These are phyloP conservation scores for Eueremaeus valkanovi DNA, from an alignment of 2,888 invertebrate species.

Conservation along the genomic window DNA sequence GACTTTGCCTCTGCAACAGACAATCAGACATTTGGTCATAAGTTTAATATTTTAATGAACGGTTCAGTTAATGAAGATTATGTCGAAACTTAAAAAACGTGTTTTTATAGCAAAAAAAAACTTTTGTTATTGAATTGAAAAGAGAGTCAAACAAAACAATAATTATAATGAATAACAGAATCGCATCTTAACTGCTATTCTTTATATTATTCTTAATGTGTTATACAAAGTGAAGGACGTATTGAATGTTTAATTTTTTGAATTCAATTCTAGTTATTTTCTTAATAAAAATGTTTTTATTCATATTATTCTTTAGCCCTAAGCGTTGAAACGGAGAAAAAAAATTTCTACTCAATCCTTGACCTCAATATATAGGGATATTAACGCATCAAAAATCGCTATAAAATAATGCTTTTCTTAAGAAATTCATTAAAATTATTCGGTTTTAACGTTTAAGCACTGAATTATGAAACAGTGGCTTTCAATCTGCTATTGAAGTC, in stretches of 20 bases:
- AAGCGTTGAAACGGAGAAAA: neutral
- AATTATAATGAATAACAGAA: neutral
- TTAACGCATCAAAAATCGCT: constrained; percentile 23
- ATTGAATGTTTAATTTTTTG: neutral
- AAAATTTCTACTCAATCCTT: constrained; percentile 23
- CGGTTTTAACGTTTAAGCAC: neutral
- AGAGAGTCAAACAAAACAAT: neutral
- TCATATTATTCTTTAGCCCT: neutral
- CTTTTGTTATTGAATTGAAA: neutral
- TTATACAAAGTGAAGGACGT: constrained; percentile 28
- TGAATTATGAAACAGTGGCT: neutral
- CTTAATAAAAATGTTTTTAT: neutral
- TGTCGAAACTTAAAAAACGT: neutral
- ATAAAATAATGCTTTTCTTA: neutral
- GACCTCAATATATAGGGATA: constrained; percentile 22
- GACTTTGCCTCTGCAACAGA: constrained; percentile 9
- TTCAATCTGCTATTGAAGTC: neutral
- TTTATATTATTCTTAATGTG: neutral
- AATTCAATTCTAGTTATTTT: constrained; percentile 2
- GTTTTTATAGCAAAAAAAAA: neutral
- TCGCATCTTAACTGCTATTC: neutral
- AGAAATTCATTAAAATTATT: neutral
- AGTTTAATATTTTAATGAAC: too few relatives aligned
- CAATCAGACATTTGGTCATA: too few relatives aligned
- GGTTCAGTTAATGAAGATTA: neutral